phyloP scores from a whole-genome alignment of 2,797 vertebrate species.

The Rhyacichthys aspro region DNA sequence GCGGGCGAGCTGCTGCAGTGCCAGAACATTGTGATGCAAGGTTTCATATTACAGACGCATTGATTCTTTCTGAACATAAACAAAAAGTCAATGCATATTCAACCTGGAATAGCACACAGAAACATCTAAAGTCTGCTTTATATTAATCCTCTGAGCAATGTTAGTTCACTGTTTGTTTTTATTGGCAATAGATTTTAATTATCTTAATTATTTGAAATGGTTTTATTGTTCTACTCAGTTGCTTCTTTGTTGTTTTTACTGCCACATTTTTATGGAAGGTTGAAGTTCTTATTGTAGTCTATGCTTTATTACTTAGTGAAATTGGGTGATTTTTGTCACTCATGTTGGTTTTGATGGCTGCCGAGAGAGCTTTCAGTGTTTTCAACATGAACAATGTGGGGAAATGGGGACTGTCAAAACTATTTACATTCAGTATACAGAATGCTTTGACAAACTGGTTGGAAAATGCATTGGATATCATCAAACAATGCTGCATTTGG shows the following conservation, averaged over 20 bases:
- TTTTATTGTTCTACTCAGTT: background rate
- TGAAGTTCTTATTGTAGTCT: background rate
- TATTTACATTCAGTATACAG: no score
- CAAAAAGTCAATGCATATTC: conserved; percentile 1
- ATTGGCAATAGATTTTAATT: background rate
- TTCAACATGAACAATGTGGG: background rate
- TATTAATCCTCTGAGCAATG: background rate
- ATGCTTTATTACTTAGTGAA: conserved; percentile 3
- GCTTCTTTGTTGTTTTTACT: conserved; percentile 5
- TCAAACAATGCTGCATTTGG: no score
- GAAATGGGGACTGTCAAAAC: background rate
- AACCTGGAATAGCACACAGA: background rate
- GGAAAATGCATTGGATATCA: no score
- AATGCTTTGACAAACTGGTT: no score
- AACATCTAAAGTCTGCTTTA: background rate
- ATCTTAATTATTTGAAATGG: conserved; percentile 4
- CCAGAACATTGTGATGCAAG: background rate
- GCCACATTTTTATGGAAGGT: background rate
- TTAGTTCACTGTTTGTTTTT: background rate
- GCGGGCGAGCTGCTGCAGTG: no score
- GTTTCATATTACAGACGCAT: background rate
- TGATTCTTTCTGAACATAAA: background rate
- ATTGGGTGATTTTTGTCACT: conserved; percentile 1
- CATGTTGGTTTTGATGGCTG: background rate
- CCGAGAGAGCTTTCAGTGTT: background rate